A percentile compares a stretch with the other conserved stretches of the same genome.
Conservation (phyloP, 1,140 invertebrate species). For the Bombus balteatus region DNA sequence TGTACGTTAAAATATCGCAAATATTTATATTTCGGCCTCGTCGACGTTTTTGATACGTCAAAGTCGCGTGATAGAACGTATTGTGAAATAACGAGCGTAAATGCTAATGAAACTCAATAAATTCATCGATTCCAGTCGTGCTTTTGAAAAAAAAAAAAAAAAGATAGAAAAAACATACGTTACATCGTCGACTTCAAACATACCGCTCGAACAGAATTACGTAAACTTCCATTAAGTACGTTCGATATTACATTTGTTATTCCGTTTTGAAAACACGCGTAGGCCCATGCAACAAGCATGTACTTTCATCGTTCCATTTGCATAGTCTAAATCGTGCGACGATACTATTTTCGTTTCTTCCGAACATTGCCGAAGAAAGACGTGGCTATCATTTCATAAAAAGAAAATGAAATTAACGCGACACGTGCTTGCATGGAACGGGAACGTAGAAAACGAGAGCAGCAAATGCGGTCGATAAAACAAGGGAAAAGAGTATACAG, state of each 20-base stretch:
- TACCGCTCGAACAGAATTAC: constrained; percentile 22
- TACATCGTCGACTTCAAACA: constrained; percentile 3
- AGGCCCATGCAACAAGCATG: constrained; percentile 7
- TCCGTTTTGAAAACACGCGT: constrained; percentile 26
- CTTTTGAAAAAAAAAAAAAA: neutral
- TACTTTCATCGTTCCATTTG: constrained; percentile 54
- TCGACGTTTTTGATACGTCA: no score
- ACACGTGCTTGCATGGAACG: neutral
- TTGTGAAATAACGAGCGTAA: neutral
- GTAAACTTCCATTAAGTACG: neutral
- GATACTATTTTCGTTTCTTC: constrained; percentile 42
- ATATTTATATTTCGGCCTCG: no score
- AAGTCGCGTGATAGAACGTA: neutral
- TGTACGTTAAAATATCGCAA: no score
- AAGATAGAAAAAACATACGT: neutral
- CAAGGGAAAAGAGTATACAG: neutral
- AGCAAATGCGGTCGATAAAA: neutral
- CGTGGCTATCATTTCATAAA: neutral
- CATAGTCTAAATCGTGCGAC: constrained; percentile 20
- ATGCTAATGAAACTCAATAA: neutral
- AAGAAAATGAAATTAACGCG: no score
- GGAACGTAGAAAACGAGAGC: neutral
- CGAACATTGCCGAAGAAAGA: neutral
- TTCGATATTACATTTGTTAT: constrained; percentile 25
- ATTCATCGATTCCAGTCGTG: no score